phyloP scores from a whole-genome alignment of 92 coral and sea anemone genomes.

The Phenganax stokvisi region DNA sequence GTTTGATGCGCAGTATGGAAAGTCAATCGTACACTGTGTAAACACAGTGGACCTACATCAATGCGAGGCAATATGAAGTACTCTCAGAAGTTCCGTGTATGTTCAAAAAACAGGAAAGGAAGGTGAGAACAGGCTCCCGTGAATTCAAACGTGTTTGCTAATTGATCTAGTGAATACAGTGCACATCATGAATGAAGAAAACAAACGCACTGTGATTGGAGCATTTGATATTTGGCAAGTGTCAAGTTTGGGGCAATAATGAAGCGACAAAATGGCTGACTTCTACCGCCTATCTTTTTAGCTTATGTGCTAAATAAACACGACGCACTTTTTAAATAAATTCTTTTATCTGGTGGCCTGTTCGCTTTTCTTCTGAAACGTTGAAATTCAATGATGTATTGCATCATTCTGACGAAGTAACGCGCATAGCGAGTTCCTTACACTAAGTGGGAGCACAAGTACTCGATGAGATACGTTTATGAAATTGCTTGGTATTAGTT shows the following conservation, averaged over 20 bases:
- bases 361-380: background rate
- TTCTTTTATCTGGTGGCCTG: background rate
- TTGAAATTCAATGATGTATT: background rate
- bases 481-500: background rate
- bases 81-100: slow-evolving; percentile 21
- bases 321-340: slow-evolving; percentile 1
- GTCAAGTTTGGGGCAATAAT: slow-evolving; percentile 37
- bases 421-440: background rate
- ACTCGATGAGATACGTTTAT: slow-evolving; percentile 13
- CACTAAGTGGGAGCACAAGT: background rate
- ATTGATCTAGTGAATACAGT: slow-evolving; percentile 36
- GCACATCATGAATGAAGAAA: slow-evolving; percentile 31
- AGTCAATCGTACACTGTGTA: slow-evolving; percentile 19
- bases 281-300: slow-evolving; percentile 29
- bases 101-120: slow-evolving; percentile 36
- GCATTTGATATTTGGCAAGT: slow-evolving; percentile 36
- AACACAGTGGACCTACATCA: slow-evolving; percentile 38
- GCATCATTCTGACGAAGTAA: background rate
- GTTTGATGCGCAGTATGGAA: slow-evolving; percentile 10
- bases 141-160: slow-evolving; percentile 37
- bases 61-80: slow-evolving; percentile 3
- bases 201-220: slow-evolving; percentile 30
- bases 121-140: slow-evolving; percentile 45
- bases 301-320: slow-evolving; percentile 34
- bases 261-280: slow-evolving; percentile 38